Evolutionary conservation across 2,113 vertebrate species (phyloP), one percentile per base, ranked within the genome.

Genomic region (Phodopus roborovskii): DNA sequence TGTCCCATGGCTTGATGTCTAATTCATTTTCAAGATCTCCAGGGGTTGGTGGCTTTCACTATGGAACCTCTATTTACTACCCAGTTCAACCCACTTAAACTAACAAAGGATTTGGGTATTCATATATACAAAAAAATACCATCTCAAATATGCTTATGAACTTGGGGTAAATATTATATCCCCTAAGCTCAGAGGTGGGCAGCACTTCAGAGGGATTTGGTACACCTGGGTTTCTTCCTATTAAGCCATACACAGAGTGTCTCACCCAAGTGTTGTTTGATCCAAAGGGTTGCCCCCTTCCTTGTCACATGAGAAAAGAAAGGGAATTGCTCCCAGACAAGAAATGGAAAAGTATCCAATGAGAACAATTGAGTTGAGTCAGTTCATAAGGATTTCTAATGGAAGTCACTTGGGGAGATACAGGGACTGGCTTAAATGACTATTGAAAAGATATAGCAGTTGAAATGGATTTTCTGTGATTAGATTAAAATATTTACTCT

Each of bases 321-420:
- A 39, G 20, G 82, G 12, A 24, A 58, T 15, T n/a, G 77, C 81
- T 84, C 12, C 42, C 20, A 82, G n/a, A n/a, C 8, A 6, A 62
- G 17, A 79, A 94, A 30, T 15, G 33, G 83, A 64, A 94, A n/a
- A 83, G n/a, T 39, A 45, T 90, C 71, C 10, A 5, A 20, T 94
- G 64, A 66, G 3, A 12, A 7, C 79, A 4, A 94, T 39, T 77
- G 45, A 36, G 48, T 28, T 91, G 39, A 90, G 22, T 33, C 70
- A 20, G 79, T 66, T 50, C 85, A 87, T 0, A 0, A n/a, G 36
- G 4, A 77, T 58, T 56, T 58, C 53, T n/a, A 87, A 87, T 74
- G 62, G 82, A 90, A 89, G 30, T 83, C 62, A 94, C 33, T 36
- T 74, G 36, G 22, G 12, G 16, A 96, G 90, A 88, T 74, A 36